Conservation (phyloP, 2,113 vertebrate genomes). For the Plecotus auritus region DNA sequence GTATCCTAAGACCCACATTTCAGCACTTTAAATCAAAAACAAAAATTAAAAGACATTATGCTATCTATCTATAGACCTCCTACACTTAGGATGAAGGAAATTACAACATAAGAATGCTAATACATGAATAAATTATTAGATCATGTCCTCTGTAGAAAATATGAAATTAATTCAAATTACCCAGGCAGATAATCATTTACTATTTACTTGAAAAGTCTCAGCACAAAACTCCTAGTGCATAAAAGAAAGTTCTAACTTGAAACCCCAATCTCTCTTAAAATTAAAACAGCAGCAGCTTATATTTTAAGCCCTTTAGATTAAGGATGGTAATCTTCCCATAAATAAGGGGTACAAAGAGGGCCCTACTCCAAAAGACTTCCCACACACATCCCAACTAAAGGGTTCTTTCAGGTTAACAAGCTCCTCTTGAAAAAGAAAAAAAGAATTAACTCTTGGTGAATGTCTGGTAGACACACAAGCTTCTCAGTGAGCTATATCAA, state of each 20-base stretch:
- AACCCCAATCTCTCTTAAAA: slow-evolving; percentile 27
- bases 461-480: background rate
- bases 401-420: slow-evolving; percentile 28
- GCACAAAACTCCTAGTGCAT: background rate
- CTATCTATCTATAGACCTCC: background rate
- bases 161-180: slow-evolving; percentile 39
- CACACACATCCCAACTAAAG: background rate
- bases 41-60: background rate
- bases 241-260: slow-evolving; percentile 35
- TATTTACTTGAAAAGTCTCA: background rate
- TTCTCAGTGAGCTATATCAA: background rate
- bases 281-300: slow-evolving; percentile 22
- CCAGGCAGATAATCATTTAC: background rate
- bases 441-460: background rate
- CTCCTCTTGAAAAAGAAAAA: background rate
- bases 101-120: background rate
- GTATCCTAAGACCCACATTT: background rate
- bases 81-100: background rate
- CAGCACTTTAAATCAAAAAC: background rate
- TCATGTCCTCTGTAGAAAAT: slow-evolving; percentile 3
- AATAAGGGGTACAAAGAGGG: background rate
- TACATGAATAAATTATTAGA: background rate
- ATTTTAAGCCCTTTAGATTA: slow-evolving; percentile 33
- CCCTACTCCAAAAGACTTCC: background rate
- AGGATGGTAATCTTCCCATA: background rate